Evolutionary conservation across 2,797 vertebrate species (phyloP).

Genomic region (Muscicapa comitata): DNA sequence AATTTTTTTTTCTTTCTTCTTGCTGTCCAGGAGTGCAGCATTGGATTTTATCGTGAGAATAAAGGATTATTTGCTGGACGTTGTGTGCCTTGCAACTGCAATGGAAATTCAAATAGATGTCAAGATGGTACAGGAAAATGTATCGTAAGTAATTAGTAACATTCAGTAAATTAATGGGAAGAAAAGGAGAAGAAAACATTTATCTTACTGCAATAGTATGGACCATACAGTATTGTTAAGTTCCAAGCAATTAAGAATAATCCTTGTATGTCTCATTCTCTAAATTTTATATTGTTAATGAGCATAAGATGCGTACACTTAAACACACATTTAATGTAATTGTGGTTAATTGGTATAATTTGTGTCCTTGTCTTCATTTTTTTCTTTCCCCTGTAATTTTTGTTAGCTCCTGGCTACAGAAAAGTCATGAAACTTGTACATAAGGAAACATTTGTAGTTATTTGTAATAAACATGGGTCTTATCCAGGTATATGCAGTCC

Average conservation of each 20-base stretch:
- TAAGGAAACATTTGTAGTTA: neutral
- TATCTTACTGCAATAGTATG: neutral
- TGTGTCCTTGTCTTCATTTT: neutral
- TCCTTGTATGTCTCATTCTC: neutral
- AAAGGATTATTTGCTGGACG: constrained; percentile 70
- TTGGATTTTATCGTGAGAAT: constrained; percentile 84
- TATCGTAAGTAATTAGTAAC: constrained; percentile 81
- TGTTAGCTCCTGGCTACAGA: neutral
- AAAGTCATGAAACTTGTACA: neutral
- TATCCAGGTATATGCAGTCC: neutral
- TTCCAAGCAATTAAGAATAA: neutral
- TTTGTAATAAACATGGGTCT: neutral
- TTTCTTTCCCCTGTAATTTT: neutral
- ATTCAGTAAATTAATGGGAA: neutral
- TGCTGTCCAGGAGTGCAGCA: constrained; percentile 80
- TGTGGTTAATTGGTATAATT: neutral
- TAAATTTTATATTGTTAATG: neutral
- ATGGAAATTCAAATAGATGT: constrained; percentile 85
- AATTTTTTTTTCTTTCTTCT: neutral
- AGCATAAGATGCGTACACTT: neutral
- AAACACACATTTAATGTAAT: neutral
- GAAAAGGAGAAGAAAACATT: neutral
- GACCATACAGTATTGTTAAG: neutral
- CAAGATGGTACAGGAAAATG: constrained; percentile 87
- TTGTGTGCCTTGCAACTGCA: constrained; percentile 88